Conservation (phyloP, 1,140 invertebrate species). For the Heliothis subflexa region DNA sequence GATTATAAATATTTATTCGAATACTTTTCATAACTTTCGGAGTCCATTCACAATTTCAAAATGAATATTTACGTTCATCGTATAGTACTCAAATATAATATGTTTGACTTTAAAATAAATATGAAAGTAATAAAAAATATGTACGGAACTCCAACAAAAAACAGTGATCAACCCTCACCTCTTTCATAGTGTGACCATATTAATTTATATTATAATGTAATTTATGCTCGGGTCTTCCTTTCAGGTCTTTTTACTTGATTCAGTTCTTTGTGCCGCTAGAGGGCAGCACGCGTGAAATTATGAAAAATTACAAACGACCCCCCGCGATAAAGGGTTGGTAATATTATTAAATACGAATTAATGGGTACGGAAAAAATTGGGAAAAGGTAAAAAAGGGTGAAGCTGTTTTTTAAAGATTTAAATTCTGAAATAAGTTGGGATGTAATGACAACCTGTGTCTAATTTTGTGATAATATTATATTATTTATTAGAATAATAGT, state of each 20-base stretch:
- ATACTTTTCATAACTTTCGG: no score
- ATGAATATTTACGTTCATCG: no score
- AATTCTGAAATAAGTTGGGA: no score
- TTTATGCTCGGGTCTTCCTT: constrained; percentile 77
- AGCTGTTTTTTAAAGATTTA: no score
- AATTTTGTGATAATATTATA: no score
- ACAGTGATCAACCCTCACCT: constrained; percentile 20
- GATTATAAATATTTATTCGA: no score
- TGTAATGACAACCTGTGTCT: no score
- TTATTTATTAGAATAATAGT: no score
- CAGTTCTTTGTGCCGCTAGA: constrained; percentile 62
- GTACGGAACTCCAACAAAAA: constrained; percentile 8
- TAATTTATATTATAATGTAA: constrained; percentile 85
- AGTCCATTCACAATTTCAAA: no score
- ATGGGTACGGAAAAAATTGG: constrained; percentile 7
- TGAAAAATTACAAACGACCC: constrained; percentile 62
- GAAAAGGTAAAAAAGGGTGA: constrained; percentile 1
- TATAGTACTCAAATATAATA: no score
- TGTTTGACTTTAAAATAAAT: no score
- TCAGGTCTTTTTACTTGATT: constrained; percentile 62
- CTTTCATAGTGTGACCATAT: constrained; percentile 72
- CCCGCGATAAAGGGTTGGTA: constrained; percentile 42
- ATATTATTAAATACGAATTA: constrained; percentile 35
- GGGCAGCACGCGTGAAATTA: constrained; percentile 69
- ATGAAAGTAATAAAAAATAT: no score